Evolutionary conservation across 2,888 invertebrate genomes (phyloP).

Genomic region (Acleris holmiana): DNA sequence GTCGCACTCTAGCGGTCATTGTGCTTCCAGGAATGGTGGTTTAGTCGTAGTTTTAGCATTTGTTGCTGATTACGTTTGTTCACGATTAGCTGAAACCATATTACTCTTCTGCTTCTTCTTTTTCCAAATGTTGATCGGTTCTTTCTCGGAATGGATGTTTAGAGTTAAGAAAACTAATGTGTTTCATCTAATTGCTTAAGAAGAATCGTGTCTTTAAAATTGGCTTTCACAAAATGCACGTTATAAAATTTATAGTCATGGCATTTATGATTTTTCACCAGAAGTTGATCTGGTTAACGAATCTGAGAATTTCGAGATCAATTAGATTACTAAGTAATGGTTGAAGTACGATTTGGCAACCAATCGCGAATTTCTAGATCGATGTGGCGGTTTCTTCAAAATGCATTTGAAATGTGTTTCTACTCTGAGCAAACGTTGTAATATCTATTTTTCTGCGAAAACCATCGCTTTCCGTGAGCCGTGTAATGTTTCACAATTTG

Average conservation of each 20-base stretch:
- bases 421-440: slow-evolving; percentile 16
- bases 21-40: slow-evolving; percentile 7
- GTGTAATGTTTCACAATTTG: slow-evolving; percentile 11
- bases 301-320: slow-evolving; percentile 19
- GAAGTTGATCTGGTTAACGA: neutral
- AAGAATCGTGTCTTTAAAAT: neutral
- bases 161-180: no score
- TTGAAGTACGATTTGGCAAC: slow-evolving; percentile 9
- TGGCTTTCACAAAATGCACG: slow-evolving; percentile 1
- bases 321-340: slow-evolving; percentile 7
- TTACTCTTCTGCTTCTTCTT: no score
- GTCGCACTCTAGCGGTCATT: slow-evolving; percentile 18
- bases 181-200: no score
- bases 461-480: slow-evolving; percentile 15
- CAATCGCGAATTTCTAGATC: slow-evolving; percentile 10
- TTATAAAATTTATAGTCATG: neutral
- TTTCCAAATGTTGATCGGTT: no score
- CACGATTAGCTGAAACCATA: no score
- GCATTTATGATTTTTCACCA: neutral
- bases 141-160: no score
- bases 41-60: neutral
- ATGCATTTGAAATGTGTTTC: slow-evolving; percentile 17
- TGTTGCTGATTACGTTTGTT: neutral
- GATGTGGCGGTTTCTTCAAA: slow-evolving; percentile 11
- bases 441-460: slow-evolving; percentile 24